These are phyloP conservation scores for Ephestia elutella DNA, from an alignment of 1,140 invertebrate genomes.

Conservation along the genomic window DNA sequence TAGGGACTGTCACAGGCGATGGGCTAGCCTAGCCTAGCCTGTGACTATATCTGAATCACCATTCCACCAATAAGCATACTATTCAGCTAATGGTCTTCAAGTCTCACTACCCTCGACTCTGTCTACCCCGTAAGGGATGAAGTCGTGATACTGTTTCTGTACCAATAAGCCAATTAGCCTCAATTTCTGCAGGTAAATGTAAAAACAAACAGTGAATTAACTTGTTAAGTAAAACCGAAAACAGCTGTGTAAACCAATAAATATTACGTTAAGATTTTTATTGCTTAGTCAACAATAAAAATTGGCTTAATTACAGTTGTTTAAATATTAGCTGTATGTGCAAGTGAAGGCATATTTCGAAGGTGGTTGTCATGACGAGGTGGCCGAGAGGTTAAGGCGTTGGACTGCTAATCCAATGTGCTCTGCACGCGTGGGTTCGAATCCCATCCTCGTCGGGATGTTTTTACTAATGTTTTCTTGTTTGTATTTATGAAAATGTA, in stretches of 20 bases:
- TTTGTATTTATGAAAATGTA: not conserved
- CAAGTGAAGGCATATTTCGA: not conserved
- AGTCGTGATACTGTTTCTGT: too few relatives aligned
- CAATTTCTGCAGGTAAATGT: too few relatives aligned
- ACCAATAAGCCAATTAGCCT: too few relatives aligned
- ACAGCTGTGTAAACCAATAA: not conserved
- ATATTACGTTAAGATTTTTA: not conserved
- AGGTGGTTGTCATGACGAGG: conserved; percentile 78
- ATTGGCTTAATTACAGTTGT: not conserved
- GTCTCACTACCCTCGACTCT: too few relatives aligned
- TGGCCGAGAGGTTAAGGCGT: conserved; percentile 93
- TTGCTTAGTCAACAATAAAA: not conserved
- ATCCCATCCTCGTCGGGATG: conserved; percentile 87
- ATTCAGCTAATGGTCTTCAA: too few relatives aligned
- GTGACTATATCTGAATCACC: too few relatives aligned
- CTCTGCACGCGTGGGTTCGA: conserved; percentile 89
- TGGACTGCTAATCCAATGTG: conserved; percentile 86
- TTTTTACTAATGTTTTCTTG: conserved; percentile 11
- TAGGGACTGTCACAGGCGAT: too few relatives aligned
- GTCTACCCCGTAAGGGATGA: too few relatives aligned
- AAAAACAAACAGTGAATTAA: too few relatives aligned
- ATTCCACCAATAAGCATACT: too few relatives aligned
- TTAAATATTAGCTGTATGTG: not conserved
- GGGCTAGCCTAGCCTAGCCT: too few relatives aligned
- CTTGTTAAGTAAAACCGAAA: too few relatives aligned